A percentile compares a stretch with the other conserved stretches of the same genome.
Evolutionary conservation across 2,888 invertebrate species (phyloP).

Genomic region (Caenorhabditis afra): DNA sequence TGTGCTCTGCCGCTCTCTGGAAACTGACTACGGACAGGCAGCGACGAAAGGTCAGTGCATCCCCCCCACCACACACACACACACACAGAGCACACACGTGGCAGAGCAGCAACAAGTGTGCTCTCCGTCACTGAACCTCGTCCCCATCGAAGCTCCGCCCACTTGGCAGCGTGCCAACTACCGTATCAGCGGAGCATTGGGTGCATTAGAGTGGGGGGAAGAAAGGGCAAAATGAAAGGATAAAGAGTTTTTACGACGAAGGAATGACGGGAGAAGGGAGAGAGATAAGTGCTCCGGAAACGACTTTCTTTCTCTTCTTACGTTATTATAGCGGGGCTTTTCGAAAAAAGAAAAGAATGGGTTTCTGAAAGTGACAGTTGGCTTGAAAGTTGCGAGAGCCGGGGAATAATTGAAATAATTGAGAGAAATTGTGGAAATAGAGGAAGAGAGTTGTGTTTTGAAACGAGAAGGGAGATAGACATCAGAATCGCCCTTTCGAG

Average conservation of each 20-base stretch:
- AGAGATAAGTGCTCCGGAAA: conserved; percentile 54
- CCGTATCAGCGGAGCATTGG: conserved; percentile 4
- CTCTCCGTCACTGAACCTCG: too few species aligned
- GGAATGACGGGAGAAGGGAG: conserved; percentile 6
- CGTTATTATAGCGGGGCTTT: too few species aligned
- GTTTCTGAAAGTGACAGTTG: conserved; percentile 20
- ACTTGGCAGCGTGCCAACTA: too few species aligned
- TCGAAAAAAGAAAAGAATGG: too few species aligned
- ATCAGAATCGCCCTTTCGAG: not conserved
- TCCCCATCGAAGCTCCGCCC: too few species aligned
- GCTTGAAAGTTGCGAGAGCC: not conserved
- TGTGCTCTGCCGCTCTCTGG: conserved; percentile 33
- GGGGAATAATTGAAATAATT: too few species aligned
- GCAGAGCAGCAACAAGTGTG: not conserved
- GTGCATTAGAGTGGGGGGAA: conserved; percentile 6
- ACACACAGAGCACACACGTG: conserved; percentile 42
- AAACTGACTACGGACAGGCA: conserved; percentile 16
- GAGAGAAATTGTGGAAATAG: too few species aligned
- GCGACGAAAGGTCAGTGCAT: conserved; percentile 47
- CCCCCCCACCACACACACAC: too few species aligned
- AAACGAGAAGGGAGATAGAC: not conserved
- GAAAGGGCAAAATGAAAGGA: conserved; percentile 23
- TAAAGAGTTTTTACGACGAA: conserved; percentile 22
- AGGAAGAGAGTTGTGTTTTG: conserved; percentile 1
- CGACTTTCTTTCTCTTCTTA: conserved; percentile 5